Evolutionary conservation across 2,113 vertebrate genomes (phyloP).

Genomic region (Pterophyllum scalare): DNA sequence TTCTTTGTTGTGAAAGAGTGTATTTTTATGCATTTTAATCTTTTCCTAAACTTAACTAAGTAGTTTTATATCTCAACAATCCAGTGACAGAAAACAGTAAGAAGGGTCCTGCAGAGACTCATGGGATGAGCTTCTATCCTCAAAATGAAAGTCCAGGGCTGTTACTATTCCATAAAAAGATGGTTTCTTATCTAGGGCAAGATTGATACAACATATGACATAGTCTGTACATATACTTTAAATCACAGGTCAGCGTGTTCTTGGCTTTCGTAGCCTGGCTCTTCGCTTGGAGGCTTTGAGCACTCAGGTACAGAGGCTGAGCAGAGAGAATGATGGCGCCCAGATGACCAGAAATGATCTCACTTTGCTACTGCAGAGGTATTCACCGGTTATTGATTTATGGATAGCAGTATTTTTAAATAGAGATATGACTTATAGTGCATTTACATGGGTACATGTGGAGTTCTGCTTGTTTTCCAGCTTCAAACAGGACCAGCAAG

Average conservation of each 20-base stretch:
- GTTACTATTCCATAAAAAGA: no score
- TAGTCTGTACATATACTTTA: neutral
- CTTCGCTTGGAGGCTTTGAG: constrained; percentile 74
- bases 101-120: no score
- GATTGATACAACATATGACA: neutral
- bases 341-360: constrained; percentile 60
- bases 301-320: constrained; percentile 72
- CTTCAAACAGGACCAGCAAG: constrained; percentile 68
- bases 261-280: constrained; percentile 59
- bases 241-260: constrained; percentile 53
- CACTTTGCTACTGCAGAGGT: constrained; percentile 69
- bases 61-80: no score
- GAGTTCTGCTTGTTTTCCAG: constrained; percentile 38
- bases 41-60: no score
- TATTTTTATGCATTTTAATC: neutral
- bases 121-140: no score
- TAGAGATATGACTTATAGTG: neutral
- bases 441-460: neutral
- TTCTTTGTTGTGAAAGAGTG: neutral
- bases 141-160: no score
- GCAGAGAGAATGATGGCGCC: constrained; percentile 45
- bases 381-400: neutral
- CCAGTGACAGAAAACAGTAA: no score
- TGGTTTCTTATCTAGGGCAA: no score
- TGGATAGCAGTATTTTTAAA: neutral